A percentile compares a stretch with the other conserved stretches of the same genome.
These are phyloP conservation scores for Capitulum mitella DNA, from an alignment of 2,888 invertebrate genomes.

Conservation along the genomic window DNA sequence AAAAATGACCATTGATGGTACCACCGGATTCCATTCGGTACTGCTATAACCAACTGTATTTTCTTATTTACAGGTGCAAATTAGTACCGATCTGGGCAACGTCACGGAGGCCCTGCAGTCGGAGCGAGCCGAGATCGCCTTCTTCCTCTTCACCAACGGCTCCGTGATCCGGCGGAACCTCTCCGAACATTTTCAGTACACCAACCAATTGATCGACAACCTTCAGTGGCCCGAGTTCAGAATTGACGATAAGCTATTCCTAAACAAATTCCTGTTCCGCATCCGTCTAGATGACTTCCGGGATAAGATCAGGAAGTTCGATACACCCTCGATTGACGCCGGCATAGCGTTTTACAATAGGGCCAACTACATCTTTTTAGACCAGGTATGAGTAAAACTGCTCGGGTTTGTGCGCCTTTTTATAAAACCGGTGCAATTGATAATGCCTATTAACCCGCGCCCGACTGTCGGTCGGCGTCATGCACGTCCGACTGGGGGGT, in stretches of 20 bases:
- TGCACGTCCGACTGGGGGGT: too few relatives aligned
- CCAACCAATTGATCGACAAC: conserved; percentile 42
- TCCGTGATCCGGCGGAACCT: conserved; percentile 38
- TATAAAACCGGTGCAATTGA: too few relatives aligned
- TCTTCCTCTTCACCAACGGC: conserved; percentile 40
- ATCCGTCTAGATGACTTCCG: conserved; percentile 33
- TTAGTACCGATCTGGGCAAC: conserved; percentile 34
- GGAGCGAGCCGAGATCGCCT: conserved; percentile 46
- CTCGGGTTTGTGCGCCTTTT: too few relatives aligned
- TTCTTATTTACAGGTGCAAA: conserved; percentile 32
- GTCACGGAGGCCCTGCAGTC: conserved; percentile 43
- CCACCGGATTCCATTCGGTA: too few relatives aligned
- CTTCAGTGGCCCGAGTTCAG: conserved; percentile 35
- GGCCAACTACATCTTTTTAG: conserved; percentile 41
- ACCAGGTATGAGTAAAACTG: too few relatives aligned
- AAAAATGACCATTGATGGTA: too few relatives aligned
- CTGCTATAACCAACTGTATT: too few relatives aligned
- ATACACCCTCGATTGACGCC: conserved; percentile 32
- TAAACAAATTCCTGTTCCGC: conserved; percentile 33
- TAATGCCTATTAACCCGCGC: too few relatives aligned
- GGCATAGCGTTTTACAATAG: conserved; percentile 42
- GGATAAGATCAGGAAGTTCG: conserved; percentile 33
- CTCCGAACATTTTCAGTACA: conserved; percentile 42
- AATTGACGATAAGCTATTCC: conserved; percentile 31
- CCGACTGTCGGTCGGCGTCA: too few relatives aligned